Evolutionary conservation across 2,113 vertebrate genomes (phyloP).

Genomic region (Oriolus oriolus): DNA sequence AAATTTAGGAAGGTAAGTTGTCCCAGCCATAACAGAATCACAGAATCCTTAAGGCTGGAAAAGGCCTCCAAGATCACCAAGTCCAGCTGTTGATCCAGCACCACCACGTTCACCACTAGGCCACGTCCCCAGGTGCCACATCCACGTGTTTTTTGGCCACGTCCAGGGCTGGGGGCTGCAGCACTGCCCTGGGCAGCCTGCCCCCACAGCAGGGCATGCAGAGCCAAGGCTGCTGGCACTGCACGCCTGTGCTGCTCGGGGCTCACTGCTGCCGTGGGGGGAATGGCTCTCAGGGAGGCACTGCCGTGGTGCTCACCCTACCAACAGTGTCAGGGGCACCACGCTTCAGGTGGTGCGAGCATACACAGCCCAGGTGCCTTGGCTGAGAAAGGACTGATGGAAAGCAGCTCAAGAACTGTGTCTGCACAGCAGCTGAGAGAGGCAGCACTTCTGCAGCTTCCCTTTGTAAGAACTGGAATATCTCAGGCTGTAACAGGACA

Average conservation of each 20-base stretch:
- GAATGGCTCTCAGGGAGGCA: not conserved
- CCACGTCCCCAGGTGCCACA: not conserved
- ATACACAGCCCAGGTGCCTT: fast-evolving
- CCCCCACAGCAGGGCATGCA: not conserved
- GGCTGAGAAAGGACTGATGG: not conserved
- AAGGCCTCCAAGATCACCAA: not conserved
- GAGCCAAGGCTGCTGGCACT: not conserved
- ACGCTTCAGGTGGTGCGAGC: not conserved
- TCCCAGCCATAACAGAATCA: not conserved
- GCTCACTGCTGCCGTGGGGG: not conserved
- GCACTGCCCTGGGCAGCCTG: not conserved
- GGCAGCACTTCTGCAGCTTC: not conserved
- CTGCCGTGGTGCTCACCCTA: not conserved
- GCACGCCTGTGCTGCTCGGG: not conserved
- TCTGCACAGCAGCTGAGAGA: not conserved
- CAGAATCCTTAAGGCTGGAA: not conserved
- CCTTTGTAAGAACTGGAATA: not conserved
- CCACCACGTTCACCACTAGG: not conserved
- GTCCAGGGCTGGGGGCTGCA: not conserved
- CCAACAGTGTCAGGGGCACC: not conserved
- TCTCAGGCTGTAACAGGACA: not conserved
- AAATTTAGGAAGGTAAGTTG: not conserved
- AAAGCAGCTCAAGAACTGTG: not conserved
- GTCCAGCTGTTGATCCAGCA: not conserved
- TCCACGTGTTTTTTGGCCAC: fast-evolving